Evolutionary conservation across 2,113 vertebrate genomes (phyloP).

Genomic region (Clarias batrachus): DNA sequence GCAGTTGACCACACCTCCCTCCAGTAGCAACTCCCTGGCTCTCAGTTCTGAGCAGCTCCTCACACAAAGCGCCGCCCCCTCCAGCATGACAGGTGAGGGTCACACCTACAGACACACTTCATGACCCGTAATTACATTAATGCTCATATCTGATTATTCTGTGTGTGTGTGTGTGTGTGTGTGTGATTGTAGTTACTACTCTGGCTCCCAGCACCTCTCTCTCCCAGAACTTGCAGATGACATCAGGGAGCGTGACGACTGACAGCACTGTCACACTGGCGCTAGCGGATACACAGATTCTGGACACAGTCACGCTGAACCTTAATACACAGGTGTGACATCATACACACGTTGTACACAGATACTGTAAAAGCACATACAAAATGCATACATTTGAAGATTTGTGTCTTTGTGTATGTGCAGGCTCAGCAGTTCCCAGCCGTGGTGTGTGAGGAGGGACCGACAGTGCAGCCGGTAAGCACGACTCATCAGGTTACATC

Average conservation of each 20-base stretch:
- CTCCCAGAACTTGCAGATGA: conserved; percentile 91
- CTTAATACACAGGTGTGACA: conserved; percentile 72
- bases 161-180: background rate
- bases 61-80: conserved; percentile 71
- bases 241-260: conserved; percentile 79
- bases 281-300: conserved; percentile 91
- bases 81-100: conserved; percentile 66
- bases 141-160: background rate
- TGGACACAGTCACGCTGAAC: conserved; percentile 92
- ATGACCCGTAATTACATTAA: background rate
- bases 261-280: conserved; percentile 92
- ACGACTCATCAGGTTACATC: conserved; percentile 71
- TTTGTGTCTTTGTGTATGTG: conserved; percentile 19
- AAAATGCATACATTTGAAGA: background rate
- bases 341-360: conserved; percentile 3
- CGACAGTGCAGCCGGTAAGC: conserved; percentile 73
- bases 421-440: conserved; percentile 88
- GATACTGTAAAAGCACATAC: background rate
- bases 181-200: conserved; percentile 64
- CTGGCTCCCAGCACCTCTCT: conserved; percentile 78
- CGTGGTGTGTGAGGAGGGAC: conserved; percentile 80
- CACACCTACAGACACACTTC: background rate
- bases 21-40: conserved; percentile 72
- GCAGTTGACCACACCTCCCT: conserved; percentile 72
- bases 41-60: conserved; percentile 84